Evolutionary conservation across 1,140 invertebrate genomes (phyloP).

Genomic region (Nilaparvata lugens): DNA sequence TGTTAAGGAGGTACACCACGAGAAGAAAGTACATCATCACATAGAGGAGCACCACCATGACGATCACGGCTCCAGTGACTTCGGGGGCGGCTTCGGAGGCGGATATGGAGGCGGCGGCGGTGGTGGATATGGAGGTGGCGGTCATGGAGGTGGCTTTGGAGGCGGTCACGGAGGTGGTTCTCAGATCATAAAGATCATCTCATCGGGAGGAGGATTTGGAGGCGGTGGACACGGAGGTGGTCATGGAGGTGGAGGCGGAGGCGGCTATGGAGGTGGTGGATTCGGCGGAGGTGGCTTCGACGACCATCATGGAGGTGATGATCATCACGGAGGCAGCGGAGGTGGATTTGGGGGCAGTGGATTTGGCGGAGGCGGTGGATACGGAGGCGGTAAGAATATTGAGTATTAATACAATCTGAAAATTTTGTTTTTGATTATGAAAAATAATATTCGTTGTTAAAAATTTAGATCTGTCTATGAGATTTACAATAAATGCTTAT

Average conservation of each 20-base stretch:
- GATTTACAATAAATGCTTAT: no score
- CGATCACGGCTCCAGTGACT: conserved; percentile 1
- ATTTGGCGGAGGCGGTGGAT: conserved; percentile 17
- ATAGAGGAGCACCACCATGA: conserved; percentile 28
- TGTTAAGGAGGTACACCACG: conserved; percentile 28
- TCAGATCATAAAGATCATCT: conserved; percentile 15
- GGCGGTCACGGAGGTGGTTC: conserved; percentile 2
- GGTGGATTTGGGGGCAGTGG: no score
- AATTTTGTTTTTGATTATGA: no score
- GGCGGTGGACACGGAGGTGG: no score
- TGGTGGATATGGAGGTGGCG: neutral
- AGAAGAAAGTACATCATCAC: conserved; percentile 28
- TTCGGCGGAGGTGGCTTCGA: no score
- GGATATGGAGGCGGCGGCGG: conserved; percentile 14
- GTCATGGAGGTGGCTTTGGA: neutral
- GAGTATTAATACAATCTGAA: neutral
- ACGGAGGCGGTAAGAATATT: conserved; percentile 2
- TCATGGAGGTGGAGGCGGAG: no score
- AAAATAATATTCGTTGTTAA: no score
- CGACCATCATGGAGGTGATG: no score
- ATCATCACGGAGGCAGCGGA: no score
- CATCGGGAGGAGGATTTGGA: no score
- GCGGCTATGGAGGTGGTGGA: no score
- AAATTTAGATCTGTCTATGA: no score
- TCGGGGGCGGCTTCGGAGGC: conserved; percentile 23